Conservation (phyloP, 2,797 vertebrate genomes). For the Microctenopoma steveboyesi region DNA sequence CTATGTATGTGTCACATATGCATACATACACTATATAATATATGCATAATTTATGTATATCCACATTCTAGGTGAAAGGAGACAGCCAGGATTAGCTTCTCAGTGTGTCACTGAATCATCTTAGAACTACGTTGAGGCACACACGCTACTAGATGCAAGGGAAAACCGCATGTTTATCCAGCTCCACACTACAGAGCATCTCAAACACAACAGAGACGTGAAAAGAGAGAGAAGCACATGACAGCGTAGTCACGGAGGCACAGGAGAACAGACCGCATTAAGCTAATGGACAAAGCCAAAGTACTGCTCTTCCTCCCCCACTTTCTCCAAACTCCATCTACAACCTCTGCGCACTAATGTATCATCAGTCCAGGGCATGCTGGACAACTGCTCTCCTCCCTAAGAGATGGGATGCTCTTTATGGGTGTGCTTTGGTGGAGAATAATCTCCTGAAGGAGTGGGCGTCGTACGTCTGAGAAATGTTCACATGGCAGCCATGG, state of each 20-base stretch:
- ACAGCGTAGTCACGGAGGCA: conserved; percentile 55
- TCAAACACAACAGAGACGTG: conserved; percentile 40
- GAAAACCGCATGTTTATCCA: conserved; percentile 13
- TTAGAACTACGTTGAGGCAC: not conserved
- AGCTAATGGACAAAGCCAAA: conserved; percentile 73
- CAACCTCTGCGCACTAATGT: conserved; percentile 65
- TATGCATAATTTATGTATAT: not conserved
- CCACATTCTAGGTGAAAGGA: conserved; percentile 1
- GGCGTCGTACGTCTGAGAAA: conserved; percentile 1
- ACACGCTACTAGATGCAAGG: not conserved
- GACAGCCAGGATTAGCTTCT: not conserved
- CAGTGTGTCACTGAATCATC: not conserved
- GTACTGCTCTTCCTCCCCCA: conserved; percentile 50
- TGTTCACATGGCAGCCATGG: not conserved
- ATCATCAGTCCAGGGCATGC: conserved; percentile 39
- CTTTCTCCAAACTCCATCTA: conserved; percentile 52
- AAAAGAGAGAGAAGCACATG: conserved; percentile 43
- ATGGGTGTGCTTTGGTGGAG: conserved; percentile 30
- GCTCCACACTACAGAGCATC: conserved; percentile 11
- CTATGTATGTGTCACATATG: not conserved
- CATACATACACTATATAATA: not conserved
- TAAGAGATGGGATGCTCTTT: conserved; percentile 42
- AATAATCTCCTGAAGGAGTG: conserved; percentile 10
- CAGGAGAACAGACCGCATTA: conserved; percentile 71
- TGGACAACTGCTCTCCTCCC: conserved; percentile 36